Base-by-base conservation (phyloP, 2,888 invertebrate genomes). In the Lasioglossum morio region DNA sequence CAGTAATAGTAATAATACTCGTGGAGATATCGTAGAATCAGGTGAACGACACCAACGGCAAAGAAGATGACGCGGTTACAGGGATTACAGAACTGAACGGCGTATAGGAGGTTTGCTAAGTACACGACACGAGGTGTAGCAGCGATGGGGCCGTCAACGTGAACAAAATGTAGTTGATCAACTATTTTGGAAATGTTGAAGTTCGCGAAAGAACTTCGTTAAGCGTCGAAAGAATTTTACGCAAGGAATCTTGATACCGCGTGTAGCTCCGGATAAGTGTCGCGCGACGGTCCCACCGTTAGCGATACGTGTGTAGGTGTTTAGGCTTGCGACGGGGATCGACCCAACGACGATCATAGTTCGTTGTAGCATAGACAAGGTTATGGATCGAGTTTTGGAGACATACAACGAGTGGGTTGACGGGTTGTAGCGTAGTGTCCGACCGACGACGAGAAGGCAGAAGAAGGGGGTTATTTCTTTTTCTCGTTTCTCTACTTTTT, bases 391-490 rank as follows among this genome's bases (percentile, higher is more conserved):
- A 82, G 82, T 85, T 69, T 43, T 78, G 78, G 86, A 86, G 82
- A 84, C 77, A n/a, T 40, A 70, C 69, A 70, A 82, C 85, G 82
- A 69, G 81, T 72, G 77, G 79, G 70, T 79, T 79, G 79, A 53
- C 83, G 78, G 79, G 70, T 4, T 40, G 81, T 79, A 85, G 40
- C 74, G 87, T 63, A 8, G 78, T 88, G 86, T 80, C 86, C 84
- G 88, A 87, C 84, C 88, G 89, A 89, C 89, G 88, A 88, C 86
- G 86, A 89, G 88, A 89, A 89, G 89, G 89, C 82, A 84, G 88
- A 87, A 89, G 82, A 77, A 57, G 78, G 60, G 40, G 57, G 40
- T n/a, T 66, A 10, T 40, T 57, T 27, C 72, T 79, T 63, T 30
- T 19, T 63, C 30, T 30, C 19, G 27, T 63, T 63, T 63, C 27